Percentiles rank a stretch among this genome's conserved stretches.
These are phyloP conservation scores for Nothura maculosa DNA, from an alignment of 2,797 vertebrate genomes.

Conservation along the genomic window DNA sequence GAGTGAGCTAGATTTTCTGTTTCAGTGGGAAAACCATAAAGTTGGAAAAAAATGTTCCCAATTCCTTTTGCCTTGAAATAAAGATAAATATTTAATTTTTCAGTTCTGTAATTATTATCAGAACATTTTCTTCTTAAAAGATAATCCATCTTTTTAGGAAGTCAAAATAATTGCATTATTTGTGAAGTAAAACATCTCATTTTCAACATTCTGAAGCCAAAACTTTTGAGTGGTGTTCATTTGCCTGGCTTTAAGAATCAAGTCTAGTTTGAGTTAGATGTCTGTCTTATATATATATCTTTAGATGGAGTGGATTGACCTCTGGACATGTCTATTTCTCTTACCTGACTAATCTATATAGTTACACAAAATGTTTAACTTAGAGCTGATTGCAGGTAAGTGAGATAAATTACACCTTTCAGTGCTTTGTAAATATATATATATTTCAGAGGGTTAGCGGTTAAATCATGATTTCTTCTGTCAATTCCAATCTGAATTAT, in stretches of 20 bases:
- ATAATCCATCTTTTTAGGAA: neutral
- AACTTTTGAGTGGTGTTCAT: neutral
- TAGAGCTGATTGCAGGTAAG: neutral
- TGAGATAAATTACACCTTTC: neutral
- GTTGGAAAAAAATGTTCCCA: neutral
- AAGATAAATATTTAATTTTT: neutral
- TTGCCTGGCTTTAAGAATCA: neutral
- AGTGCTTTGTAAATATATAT: neutral
- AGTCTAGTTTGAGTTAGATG: neutral
- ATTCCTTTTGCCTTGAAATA: neutral
- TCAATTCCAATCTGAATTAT: constrained; percentile 20
- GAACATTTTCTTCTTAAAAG: neutral
- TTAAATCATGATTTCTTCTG: constrained; percentile 27
- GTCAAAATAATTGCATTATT: neutral
- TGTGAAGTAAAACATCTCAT: neutral
- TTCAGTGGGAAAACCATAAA: neutral
- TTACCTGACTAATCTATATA: neutral
- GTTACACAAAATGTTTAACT: constrained; percentile 6
- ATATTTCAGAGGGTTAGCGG: constrained; percentile 19
- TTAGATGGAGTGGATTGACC: neutral
- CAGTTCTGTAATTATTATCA: neutral
- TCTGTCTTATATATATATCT: neutral
- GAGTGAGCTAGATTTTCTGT: neutral
- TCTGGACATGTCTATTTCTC: neutral
- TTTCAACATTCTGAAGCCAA: neutral